phyloP scores from a whole-genome alignment of 2,888 invertebrate species.

The Rapana venosa region DNA sequence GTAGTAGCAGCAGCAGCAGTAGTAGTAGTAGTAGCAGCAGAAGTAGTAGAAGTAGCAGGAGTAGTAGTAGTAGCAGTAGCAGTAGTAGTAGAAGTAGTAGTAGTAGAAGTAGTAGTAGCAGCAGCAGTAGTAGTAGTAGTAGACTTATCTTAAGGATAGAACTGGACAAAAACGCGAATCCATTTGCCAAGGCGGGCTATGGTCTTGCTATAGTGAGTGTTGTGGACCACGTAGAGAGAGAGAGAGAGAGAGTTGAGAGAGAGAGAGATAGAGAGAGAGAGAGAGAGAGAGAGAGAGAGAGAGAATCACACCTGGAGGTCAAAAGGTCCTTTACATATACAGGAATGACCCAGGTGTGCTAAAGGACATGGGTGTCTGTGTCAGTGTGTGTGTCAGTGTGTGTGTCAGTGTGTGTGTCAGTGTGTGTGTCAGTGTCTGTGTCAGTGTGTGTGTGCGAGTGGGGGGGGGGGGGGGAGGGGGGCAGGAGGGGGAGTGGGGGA shows the following conservation, averaged over 20 bases:
- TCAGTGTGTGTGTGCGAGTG: too few relatives aligned
- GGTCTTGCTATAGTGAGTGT: too few relatives aligned
- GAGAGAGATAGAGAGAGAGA: too few relatives aligned
- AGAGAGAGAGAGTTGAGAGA: too few relatives aligned
- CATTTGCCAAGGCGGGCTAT: background rate
- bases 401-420: background rate
- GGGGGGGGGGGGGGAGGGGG: background rate
- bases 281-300: too few relatives aligned
- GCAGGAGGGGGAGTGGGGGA: background rate
- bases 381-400: slow-evolving; percentile 11
- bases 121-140: background rate
- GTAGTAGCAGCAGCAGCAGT: too few relatives aligned
- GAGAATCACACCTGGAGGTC: background rate
- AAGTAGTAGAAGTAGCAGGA: background rate
- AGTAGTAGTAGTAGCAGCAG: too few relatives aligned
- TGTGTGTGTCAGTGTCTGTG: background rate
- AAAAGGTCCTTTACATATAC: background rate
- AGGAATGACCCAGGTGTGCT: background rate
- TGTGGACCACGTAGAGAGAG: background rate
- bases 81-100: background rate
- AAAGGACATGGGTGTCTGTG: background rate
- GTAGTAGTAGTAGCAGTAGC: too few relatives aligned
- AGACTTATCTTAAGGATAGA: background rate
- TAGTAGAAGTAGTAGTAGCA: too few relatives aligned
- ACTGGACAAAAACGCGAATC: background rate